A percentile compares a stretch with the other conserved stretches of the same genome.
These are phyloP conservation scores for Bryconaethiops microstoma DNA, from an alignment of 2,797 vertebrate genomes.

Conservation along the genomic window DNA sequence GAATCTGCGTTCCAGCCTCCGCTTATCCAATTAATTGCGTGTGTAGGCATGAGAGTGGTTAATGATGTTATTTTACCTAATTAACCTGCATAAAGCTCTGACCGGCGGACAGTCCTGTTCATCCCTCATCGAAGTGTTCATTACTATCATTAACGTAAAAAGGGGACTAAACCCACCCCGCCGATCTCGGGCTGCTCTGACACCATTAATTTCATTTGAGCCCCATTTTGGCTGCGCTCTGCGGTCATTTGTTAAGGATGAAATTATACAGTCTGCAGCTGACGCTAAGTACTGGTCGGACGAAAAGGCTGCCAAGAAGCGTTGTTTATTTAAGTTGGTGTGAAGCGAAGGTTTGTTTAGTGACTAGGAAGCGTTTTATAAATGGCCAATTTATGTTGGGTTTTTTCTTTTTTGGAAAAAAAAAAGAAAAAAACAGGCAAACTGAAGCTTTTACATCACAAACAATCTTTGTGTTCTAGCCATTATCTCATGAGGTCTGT, in stretches of 20 bases:
- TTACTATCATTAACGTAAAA: constrained; percentile 81
- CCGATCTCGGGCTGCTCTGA: constrained; percentile 73
- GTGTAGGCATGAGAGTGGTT: constrained; percentile 80
- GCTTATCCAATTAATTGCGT: constrained; percentile 84
- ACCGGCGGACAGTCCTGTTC: constrained; percentile 79
- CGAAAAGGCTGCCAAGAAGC: constrained; percentile 36
- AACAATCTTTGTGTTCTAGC: background rate
- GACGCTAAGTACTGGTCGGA: constrained; percentile 27
- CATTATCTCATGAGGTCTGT: background rate
- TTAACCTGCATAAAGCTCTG: constrained; percentile 84
- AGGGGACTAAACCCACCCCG: constrained; percentile 70
- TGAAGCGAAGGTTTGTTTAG: constrained; percentile 38
- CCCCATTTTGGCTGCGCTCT: constrained; percentile 59
- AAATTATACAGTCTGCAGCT: constrained; percentile 42
- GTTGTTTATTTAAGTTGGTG: constrained; percentile 47
- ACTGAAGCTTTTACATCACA: background rate
- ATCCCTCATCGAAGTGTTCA: constrained; percentile 82
- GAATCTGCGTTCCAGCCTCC: constrained; percentile 69
- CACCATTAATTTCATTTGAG: constrained; percentile 78
- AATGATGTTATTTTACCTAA: constrained; percentile 90
- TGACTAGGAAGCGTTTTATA: constrained; percentile 33
- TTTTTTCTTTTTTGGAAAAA: constrained; percentile 59
- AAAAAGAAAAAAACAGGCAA: background rate
- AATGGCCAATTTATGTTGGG: constrained; percentile 44
- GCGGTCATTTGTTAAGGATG: constrained; percentile 53